Evolutionary conservation across 2,797 vertebrate species (phyloP).

Genomic region (Crocidura indochinensis): DNA sequence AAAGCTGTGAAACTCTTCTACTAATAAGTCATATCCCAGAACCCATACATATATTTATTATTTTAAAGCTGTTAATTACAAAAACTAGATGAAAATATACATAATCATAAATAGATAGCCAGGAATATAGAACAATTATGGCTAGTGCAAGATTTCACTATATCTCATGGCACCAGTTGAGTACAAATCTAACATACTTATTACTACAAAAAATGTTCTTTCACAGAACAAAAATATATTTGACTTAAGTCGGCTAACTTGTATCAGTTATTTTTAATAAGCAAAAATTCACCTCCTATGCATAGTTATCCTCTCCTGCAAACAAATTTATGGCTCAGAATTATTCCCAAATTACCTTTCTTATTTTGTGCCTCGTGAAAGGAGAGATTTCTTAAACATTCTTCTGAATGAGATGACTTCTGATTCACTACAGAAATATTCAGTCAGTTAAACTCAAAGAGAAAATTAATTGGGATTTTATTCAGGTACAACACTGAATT

Average conservation of each 20-base stretch:
- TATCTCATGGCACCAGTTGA: no score
- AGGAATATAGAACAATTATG: no score
- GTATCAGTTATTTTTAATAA: not conserved
- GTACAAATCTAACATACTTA: no score
- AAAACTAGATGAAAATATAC: no score
- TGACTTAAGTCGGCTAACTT: not conserved
- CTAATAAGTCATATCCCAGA: no score
- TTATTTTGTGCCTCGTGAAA: not conserved
- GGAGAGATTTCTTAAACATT: not conserved
- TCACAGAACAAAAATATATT: not conserved
- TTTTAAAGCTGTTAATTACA: no score
- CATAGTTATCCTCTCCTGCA: not conserved
- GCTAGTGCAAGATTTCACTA: no score
- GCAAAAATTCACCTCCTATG: not conserved
- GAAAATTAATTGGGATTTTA: not conserved
- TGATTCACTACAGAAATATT: conserved; percentile 3
- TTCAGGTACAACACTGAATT: no score
- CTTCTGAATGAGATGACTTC: not conserved
- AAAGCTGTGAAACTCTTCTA: no score
- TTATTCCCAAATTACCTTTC: conserved; percentile 18
- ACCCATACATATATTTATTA: no score
- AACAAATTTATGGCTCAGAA: not conserved
- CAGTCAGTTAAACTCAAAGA: not conserved
- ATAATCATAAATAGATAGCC: no score
- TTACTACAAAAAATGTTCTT: no score